A percentile compares a stretch with the other conserved stretches of the same genome.
Evolutionary conservation across 2,113 vertebrate species (phyloP).

Genomic region (Trinectes maculatus): DNA sequence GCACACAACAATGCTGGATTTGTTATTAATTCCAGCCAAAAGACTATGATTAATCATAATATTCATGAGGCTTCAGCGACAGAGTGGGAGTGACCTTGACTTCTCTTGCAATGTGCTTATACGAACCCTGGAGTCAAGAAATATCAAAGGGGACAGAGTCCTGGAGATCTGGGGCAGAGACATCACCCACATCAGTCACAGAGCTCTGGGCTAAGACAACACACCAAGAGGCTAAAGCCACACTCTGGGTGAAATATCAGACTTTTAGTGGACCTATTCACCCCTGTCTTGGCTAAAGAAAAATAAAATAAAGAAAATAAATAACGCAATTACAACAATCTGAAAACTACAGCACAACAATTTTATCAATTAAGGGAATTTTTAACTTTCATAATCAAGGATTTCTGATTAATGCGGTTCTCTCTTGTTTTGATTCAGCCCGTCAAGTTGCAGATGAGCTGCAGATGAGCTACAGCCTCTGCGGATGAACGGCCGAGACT

Average conservation of each 20-base stretch:
- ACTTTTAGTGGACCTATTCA: constrained; percentile 46
- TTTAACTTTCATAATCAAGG: constrained; percentile 36
- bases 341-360: constrained; percentile 8
- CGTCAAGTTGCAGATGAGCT: constrained; percentile 33
- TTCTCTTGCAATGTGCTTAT: constrained; percentile 71
- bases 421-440: constrained; percentile 20
- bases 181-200: constrained; percentile 74
- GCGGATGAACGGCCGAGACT: too few species aligned
- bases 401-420: constrained; percentile 28
- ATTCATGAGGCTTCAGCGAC: constrained; percentile 76
- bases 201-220: constrained; percentile 64
- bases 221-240: constrained; percentile 46
- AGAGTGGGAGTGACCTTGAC: constrained; percentile 80
- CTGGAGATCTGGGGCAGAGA: constrained; percentile 76
- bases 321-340: not conserved
- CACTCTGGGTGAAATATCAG: constrained; percentile 62
- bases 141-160: constrained; percentile 80
- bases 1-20: constrained; percentile 58
- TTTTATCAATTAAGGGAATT: constrained; percentile 35
- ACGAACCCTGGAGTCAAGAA: constrained; percentile 66
- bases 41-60: constrained; percentile 79
- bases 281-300: constrained; percentile 35
- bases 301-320: constrained; percentile 1
- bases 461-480: too few species aligned
- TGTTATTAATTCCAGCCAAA: constrained; percentile 75